Evolutionary conservation across 1,140 invertebrate species (phyloP).

Genomic region (Hycleus phaleratus): DNA sequence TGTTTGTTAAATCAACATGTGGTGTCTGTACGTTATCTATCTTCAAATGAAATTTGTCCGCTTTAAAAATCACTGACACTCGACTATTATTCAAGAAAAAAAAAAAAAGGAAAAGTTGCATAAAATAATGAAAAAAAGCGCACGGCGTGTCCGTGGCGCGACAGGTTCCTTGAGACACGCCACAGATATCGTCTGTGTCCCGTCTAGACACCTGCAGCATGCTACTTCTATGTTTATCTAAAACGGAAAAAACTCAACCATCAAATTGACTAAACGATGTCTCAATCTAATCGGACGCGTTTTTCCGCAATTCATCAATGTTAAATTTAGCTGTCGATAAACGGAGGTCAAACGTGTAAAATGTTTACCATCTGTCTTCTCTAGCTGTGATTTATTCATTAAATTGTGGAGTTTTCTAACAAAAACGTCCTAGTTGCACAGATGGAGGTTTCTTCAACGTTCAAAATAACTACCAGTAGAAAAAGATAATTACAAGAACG

Average conservation of each 20-base stretch:
- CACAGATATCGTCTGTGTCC: conserved; percentile 25
- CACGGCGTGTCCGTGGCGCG: conserved; percentile 27
- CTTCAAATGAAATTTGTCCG: background rate
- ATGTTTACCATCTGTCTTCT: conserved; percentile 12
- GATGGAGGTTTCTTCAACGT: no score
- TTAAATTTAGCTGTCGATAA: conserved; percentile 11
- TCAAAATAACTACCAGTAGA: no score
- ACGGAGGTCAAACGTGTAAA: conserved; percentile 9
- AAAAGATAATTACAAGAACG: no score
- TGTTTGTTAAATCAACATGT: conserved; percentile 7
- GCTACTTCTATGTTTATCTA: conserved; percentile 10
- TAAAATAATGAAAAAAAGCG: conserved; percentile 1
- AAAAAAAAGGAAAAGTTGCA: background rate
- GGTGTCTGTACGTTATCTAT: background rate
- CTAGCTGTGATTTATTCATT: conserved; percentile 11
- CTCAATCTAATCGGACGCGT: conserved; percentile 4
- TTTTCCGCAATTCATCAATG: conserved; percentile 15
- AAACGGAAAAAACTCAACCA: background rate
- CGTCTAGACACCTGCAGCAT: conserved; percentile 21
- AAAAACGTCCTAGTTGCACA: no score
- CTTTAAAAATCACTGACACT: background rate
- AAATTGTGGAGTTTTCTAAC: background rate
- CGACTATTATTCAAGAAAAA: no score
- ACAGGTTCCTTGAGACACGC: conserved; percentile 32
- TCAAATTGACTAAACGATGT: conserved; percentile 5